phyloP scores from a whole-genome alignment of 2,888 invertebrate species.

The Leucozona laternaria region DNA sequence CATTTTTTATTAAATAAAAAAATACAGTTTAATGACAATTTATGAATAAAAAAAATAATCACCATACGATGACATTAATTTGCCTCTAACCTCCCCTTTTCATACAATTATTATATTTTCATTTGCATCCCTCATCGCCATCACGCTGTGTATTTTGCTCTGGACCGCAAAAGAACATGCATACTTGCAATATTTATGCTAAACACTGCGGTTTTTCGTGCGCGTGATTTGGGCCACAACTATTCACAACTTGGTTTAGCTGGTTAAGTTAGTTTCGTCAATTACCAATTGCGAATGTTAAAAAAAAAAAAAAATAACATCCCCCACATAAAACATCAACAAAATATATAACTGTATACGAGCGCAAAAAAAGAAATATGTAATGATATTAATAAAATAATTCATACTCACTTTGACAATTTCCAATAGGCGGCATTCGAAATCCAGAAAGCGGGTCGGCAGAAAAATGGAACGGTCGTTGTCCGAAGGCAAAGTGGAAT shows the following conservation, averaged over 20 bases:
- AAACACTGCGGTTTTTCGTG: slow-evolving; percentile 77
- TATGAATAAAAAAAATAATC: neutral
- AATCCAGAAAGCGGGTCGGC: slow-evolving; percentile 94
- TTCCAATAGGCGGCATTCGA: slow-evolving; percentile 94
- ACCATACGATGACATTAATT: slow-evolving; percentile 12
- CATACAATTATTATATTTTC: neutral
- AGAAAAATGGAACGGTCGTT: slow-evolving; percentile 94
- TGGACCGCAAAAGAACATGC: slow-evolving; percentile 74
- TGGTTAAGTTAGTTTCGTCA: slow-evolving; percentile 69
- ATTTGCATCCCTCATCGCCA: neutral
- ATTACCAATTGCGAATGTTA: slow-evolving; percentile 25
- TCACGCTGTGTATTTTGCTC: slow-evolving; percentile 1
- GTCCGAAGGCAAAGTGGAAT: slow-evolving; percentile 96
- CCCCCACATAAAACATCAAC: neutral
- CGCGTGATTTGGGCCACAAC: slow-evolving; percentile 77
- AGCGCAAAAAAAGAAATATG: neutral
- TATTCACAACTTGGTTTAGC: slow-evolving; percentile 76
- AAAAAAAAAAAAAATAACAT: neutral
- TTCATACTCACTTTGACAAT: slow-evolving; percentile 93
- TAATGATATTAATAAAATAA: slow-evolving; percentile 3
- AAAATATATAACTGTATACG: neutral
- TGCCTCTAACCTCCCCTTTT: neutral
- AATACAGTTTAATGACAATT: slow-evolving; percentile 54
- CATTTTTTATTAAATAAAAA: slow-evolving; percentile 18
- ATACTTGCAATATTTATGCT: slow-evolving; percentile 77